Conservation (phyloP, 2,888 invertebrate species). For the Idaea biselata region DNA sequence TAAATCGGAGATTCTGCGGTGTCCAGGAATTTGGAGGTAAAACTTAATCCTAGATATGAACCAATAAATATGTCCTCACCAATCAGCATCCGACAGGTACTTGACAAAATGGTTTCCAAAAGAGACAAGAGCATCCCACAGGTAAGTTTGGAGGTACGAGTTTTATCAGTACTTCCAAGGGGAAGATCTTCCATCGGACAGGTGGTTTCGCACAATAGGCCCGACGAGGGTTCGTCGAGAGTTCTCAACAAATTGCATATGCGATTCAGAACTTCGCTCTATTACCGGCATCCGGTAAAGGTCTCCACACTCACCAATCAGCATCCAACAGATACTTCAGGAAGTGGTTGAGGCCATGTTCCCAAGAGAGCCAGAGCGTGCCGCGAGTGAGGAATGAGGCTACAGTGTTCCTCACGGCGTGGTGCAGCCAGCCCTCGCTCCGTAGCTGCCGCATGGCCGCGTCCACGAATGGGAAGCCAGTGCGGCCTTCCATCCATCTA, state of each 20-base stretch:
- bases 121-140: conserved; percentile 89
- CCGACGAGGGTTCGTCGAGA: no score
- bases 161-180: conserved; percentile 57
- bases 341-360: conserved; percentile 84
- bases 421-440: conserved; percentile 87
- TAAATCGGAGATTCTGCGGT: no score
- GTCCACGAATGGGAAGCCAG: conserved; percentile 87
- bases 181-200: no score
- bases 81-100: conserved; percentile 86
- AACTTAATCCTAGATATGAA: not conserved
- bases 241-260: no score
- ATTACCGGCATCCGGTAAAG: not conserved
- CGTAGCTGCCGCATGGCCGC: conserved; percentile 86
- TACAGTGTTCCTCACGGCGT: conserved; percentile 85
- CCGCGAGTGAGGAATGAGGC: conserved; percentile 87
- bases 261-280: no score
- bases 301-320: conserved; percentile 77
- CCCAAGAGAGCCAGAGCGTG: conserved; percentile 89
- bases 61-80: conserved; percentile 53
- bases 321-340: conserved; percentile 85
- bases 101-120: conserved; percentile 84
- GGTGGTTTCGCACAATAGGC: no score
- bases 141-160: conserved; percentile 87
- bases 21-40: no score
- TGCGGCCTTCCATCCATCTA: conserved; percentile 82